Evolutionary conservation across 2,797 vertebrate species (phyloP), one percentile per base, ranked within the genome.

Genomic region (Knipowitschia caucasica): DNA sequence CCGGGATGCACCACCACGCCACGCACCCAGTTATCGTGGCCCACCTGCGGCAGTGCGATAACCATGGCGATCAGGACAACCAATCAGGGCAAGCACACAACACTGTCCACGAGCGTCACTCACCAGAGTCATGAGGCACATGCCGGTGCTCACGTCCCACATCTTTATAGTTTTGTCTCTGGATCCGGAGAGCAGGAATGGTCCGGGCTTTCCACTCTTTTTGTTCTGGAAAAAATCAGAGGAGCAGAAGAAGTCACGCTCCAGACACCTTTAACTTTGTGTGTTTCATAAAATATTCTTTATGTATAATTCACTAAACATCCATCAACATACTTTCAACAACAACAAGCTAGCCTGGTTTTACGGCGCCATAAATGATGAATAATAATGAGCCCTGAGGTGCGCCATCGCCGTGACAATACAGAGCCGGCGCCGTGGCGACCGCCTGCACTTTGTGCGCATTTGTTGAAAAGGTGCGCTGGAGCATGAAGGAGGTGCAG

Each of bases 141-240:
- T 95, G 89, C 96, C 95, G 82, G 77, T 99, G 90, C 95, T 96
- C 85, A 99, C 93, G 18, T 99, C 96, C 97, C 97, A 99, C 95
- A 99, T 98, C 92, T 99, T 99, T 85, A 99, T 98, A 57, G 95
- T 98, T 91, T 99, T 99, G 90, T 99, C 96, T 92, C 96, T 95
- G 77, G 97, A 99, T 76, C 97, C 97, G 80, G 97, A 99, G 53
- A 99, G 92, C 74, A 99, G 94, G 86, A 99, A 99, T 57, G 97
- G 97, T 45, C 97, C 97, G 76, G 95, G 93, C 66, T 99, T 98
- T 66, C 96, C 95, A 67, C 95, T 98, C 90, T 97, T 99, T 90
- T 98, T 99, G 83, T 86, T 95, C 96, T 99, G 85, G 0, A 73
- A n/a, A n/a, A n/a, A 65, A 29, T 50, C 5, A 50, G 0, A 64